Percentiles rank a stretch among this genome's conserved stretches.
Evolutionary conservation across 2,113 vertebrate species (phyloP).

Genomic region (Genyomyrus donnyi): DNA sequence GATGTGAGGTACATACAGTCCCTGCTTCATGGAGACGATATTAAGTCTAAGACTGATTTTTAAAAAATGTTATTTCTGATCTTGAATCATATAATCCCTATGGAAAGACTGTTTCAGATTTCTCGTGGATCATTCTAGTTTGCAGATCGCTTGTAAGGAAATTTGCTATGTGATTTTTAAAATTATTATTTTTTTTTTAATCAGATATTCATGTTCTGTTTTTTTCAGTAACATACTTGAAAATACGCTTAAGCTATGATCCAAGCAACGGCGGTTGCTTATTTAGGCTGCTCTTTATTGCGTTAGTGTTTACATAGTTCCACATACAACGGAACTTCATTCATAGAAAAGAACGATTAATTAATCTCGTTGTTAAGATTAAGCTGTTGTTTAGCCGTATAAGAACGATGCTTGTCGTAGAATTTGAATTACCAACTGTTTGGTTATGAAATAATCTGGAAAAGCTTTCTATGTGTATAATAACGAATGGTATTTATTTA

Average conservation of each 20-base stretch:
- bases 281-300: background rate
- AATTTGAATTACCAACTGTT: background rate
- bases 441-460: background rate
- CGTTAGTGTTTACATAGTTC: background rate
- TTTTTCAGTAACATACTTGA: background rate
- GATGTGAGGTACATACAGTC: conserved; percentile 54
- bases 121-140: background rate
- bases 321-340: background rate
- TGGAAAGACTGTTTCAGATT: background rate
- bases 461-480: background rate
- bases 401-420: background rate
- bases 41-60: background rate
- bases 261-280: background rate
- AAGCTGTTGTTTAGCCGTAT: background rate
- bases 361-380: background rate
- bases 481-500: background rate
- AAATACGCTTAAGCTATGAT: background rate
- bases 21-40: background rate
- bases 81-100: background rate
- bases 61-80: background rate
- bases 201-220: background rate
- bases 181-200: background rate
- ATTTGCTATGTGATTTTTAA: background rate
- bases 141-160: background rate
- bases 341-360: background rate